Evolutionary conservation across 2,797 vertebrate species (phyloP), one percentile per base, ranked within the genome.

Genomic region (Eulemur albifrons): DNA sequence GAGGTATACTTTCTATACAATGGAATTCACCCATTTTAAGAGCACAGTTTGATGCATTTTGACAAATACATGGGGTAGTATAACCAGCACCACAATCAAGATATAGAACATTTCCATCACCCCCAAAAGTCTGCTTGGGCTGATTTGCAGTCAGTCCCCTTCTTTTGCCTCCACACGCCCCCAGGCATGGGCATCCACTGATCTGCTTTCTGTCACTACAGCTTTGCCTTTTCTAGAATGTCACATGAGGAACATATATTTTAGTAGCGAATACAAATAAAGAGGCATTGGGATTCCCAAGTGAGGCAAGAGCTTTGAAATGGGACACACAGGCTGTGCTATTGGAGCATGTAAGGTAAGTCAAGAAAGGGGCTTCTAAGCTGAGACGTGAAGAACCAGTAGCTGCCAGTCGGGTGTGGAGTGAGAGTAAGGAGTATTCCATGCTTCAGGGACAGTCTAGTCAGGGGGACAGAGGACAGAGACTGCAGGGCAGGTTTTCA

Each of bases 31-130:
- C 57, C 14, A 45, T 86, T 80, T 45, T 63, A 65, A 77, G 67
- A 69, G 25, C 54, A 54, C 3, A 80, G 12, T 48, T 67, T 23
- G 65, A 65, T 96, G 61, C 48, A n/a, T 92, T 88, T 89, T 76
- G 21, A 75, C 65, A 94, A 84, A 88, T n/a, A 23, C 2, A 0
- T 8, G 25, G 12, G 43, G 11, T 52, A 40, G 35, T 70, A 32
- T 27, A 86, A 50, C 6, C 69, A 38, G 17, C 17, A 52, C 35
- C 38, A 48, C 1, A 32, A 48, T 81, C 18, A 81, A 75, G 72
- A 18, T 43, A 27, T 2, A 77, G 54, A 59, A 59, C 43, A 14
- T 54, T 79, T 73, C n/a, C 5, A 72, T 67, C 50, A n/a, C 61
- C 45, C 45, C 8, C 0, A 72, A 90, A 75, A 82, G 21, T 63